Evolutionary conservation across 1,140 invertebrate genomes (phyloP), one percentile per base, ranked within the genome.

Genomic region (Rhagoletis pomonella): DNA sequence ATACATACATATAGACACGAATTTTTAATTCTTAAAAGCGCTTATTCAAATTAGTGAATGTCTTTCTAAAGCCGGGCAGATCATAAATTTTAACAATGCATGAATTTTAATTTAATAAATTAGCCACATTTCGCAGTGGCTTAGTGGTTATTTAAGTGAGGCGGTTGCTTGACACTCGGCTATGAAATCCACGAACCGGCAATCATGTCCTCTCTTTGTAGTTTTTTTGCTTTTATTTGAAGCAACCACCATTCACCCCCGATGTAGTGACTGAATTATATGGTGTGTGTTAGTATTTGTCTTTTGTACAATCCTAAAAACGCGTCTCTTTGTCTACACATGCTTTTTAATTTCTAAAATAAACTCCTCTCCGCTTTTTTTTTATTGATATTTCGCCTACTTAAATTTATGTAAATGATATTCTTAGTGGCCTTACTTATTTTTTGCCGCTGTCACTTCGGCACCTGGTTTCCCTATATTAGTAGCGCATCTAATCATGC

Each of bases 391-490:
- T 64, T 67, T 3, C 14, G 50, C 12, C 42, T 73, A 17, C 14
- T 14, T n/a, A 73, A 73, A 73, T 73, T 73, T 73, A 73, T 73
- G 67, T 73, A 47, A 73, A 73, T 73, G 12, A 73, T 39, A 73
- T 73, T 73, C 67, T 73, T 44, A 73, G 44, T 73, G 3, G 42
- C 67, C 39, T 73, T 4, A 69, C 12, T 73, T 47, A 3, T 73
- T 17, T 73, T 47, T 73, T 47, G 42, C 67, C 44, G 14, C 67
- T 44, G 42, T 73, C 42, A 47, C 9, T 3, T 6, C 7, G 39
- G 14, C 42, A 73, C 67, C 67, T 55, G 1, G 14, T 47, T 14
- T 42, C 10, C 65, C 19, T 69, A 3, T 42, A 14, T 7, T 47
- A 55, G 50, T 55, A 17, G 3, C 14, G 2, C 42, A 73, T 14